Evolutionary conservation across 2,888 invertebrate genomes (phyloP), one percentile per base, ranked within the genome.

Genomic region (Dolomedes plantarius): DNA sequence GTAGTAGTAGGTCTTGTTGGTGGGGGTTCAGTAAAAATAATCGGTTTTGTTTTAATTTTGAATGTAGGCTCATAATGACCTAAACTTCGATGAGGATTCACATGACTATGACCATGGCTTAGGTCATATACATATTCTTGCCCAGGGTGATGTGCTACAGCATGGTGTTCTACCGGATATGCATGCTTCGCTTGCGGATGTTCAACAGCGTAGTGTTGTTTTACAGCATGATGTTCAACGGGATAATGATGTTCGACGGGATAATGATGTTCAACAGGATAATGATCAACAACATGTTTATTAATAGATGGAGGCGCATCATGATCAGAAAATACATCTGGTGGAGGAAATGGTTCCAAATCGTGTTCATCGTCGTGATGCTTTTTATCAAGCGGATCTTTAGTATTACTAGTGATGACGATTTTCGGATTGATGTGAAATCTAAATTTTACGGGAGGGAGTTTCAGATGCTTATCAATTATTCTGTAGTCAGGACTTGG

Each of bases 401-500:
- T 88, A 0, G 86, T 87, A 46, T 88, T 88, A 28, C 74, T 88
- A 3, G 83, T 83, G 19, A 88, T 86, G 11, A 69, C 46, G 27
- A 88, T 85, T 75, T 88, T 88, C 0, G 88, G 88, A 46, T 80
- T 82, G 23, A 88, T 78, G 68, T 88, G 88, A 64, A 88, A 88
- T 0, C 88, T 28, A 41, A 88, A 88, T 50, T 88, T 88, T 5
- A 88, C 88, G 1, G 88, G 83, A 11, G 88, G 88, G 23, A 88
- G 19, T 16, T 80, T 78, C 23, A 88, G 27, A 39, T 83, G 79
- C n/a, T 75, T 79, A 29, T 88, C 88, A 0, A 88, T 64, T 13
- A 88, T 88, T 80, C 83, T 83, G 31, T 73, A 80, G 32, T 86
- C 77, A 2, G 88, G 88, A 5, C 73, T 79, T 11, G 85, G 86